These are phyloP conservation scores for Gymnoscelis rufifasciata DNA, from an alignment of 2,888 invertebrate species.

Conservation along the genomic window DNA sequence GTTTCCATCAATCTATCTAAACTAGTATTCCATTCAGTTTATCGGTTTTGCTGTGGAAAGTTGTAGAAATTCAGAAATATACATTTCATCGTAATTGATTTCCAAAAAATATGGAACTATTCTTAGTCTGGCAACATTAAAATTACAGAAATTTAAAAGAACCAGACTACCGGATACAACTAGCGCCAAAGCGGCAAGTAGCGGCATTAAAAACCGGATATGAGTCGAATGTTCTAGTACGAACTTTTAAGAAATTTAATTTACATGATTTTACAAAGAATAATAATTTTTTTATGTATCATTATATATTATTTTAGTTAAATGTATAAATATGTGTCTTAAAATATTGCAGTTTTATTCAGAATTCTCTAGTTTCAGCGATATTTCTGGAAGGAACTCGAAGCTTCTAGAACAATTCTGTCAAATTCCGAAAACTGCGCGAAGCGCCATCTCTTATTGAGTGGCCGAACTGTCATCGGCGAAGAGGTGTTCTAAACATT, in stretches of 20 bases:
- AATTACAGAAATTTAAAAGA: slow-evolving; percentile 24
- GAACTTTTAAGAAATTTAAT: slow-evolving; percentile 17
- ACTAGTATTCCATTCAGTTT: too few species aligned
- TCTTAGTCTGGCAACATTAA: slow-evolving; percentile 19
- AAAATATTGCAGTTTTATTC: slow-evolving; percentile 26
- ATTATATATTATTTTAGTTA: background rate
- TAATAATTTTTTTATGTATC: background rate
- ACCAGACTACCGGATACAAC: slow-evolving; percentile 18
- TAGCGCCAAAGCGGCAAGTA: slow-evolving; percentile 18
- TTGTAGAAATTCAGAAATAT: too few species aligned
- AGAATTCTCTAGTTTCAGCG: slow-evolving; percentile 16
- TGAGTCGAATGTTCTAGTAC: slow-evolving; percentile 57
- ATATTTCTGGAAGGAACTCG: slow-evolving; percentile 22
- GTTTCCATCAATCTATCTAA: too few species aligned
- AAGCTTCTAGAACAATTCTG: slow-evolving; percentile 41
- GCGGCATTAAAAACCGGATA: slow-evolving; percentile 48
- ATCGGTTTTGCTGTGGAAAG: too few species aligned
- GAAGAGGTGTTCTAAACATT: slow-evolving; percentile 42
- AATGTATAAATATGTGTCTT: background rate
- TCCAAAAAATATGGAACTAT: background rate
- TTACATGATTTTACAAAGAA: slow-evolving; percentile 1
- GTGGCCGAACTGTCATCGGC: slow-evolving; percentile 33
- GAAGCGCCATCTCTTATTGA: slow-evolving; percentile 37
- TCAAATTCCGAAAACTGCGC: background rate
- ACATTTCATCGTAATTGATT: too few species aligned